phyloP scores from a whole-genome alignment of 2,888 invertebrate species.

The Thymelicus sylvestris region DNA sequence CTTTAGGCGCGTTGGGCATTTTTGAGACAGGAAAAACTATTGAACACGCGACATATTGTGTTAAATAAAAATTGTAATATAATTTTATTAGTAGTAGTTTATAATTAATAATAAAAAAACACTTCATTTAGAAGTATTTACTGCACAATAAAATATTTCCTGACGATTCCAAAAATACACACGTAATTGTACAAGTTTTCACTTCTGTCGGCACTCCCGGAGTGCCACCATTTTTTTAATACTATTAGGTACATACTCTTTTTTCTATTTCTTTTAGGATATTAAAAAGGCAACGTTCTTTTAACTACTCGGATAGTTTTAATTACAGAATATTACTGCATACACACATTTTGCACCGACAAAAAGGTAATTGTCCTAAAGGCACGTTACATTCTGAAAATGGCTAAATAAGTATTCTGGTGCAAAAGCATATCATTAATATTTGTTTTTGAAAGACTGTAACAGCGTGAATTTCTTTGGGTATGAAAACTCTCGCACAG shows the following conservation, averaged over 20 bases:
- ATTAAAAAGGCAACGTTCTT: neutral
- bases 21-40: no score
- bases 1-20: no score
- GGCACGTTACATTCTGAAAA: constrained; percentile 10
- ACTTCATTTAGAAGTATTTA: no score
- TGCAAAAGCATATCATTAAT: constrained; percentile 27
- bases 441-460: constrained; percentile 25
- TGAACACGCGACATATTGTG: no score
- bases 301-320: neutral
- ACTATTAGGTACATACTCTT: neutral
- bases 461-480: constrained; percentile 23
- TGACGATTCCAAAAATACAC: no score
- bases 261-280: neutral
- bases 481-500: constrained; percentile 29
- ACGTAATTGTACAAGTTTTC: neutral
- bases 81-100: no score
- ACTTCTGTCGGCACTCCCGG: neutral
- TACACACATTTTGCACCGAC: constrained; percentile 8
- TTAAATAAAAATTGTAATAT: no score
- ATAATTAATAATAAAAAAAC: no score
- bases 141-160: no score
- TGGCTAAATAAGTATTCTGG: neutral
- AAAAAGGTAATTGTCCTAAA: constrained; percentile 19
- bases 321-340: constrained; percentile 16
- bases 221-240: neutral